Evolutionary conservation across 2,113 vertebrate genomes (phyloP).

Genomic region (Drymodes brunneopygia): DNA sequence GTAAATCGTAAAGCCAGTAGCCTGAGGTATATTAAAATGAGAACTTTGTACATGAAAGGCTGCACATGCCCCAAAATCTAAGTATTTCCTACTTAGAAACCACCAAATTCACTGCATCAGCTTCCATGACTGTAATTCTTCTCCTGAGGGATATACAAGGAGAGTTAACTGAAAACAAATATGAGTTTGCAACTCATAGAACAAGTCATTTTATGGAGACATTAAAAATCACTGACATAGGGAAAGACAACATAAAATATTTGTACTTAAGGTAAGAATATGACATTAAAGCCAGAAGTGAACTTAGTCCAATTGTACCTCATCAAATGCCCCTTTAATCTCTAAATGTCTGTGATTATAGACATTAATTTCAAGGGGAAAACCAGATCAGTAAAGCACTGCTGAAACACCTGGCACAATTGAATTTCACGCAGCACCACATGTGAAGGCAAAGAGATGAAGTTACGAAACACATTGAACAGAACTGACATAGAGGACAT

Average conservation of each 20-base stretch:
- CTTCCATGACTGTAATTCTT: constrained; percentile 69
- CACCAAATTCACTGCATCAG: constrained; percentile 68
- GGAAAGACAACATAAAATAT: constrained; percentile 59
- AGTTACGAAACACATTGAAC: background rate
- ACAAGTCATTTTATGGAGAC: constrained; percentile 48
- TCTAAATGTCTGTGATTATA: constrained; percentile 61
- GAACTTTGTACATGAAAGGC: constrained; percentile 81
- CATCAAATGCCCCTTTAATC: constrained; percentile 64
- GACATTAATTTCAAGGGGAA: constrained; percentile 54
- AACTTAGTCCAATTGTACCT: constrained; percentile 58
- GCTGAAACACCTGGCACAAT: constrained; percentile 1
- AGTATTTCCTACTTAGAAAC: constrained; percentile 72
- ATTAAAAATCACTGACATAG: constrained; percentile 60
- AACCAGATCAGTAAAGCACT: constrained; percentile 22
- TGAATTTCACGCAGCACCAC: constrained; percentile 42
- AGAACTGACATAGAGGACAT: background rate
- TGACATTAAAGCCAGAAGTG: constrained; percentile 49
- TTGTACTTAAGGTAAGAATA: constrained; percentile 60
- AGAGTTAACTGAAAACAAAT: constrained; percentile 72
- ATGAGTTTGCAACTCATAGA: constrained; percentile 62
- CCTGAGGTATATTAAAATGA: constrained; percentile 79
- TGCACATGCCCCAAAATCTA: constrained; percentile 72
- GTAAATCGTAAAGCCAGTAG: constrained; percentile 75
- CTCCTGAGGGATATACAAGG: constrained; percentile 69
- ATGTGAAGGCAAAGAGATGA: background rate